These are phyloP conservation scores for Trichomalopsis sarcophagae DNA, from an alignment of 1,140 invertebrate species.

Conservation along the genomic window DNA sequence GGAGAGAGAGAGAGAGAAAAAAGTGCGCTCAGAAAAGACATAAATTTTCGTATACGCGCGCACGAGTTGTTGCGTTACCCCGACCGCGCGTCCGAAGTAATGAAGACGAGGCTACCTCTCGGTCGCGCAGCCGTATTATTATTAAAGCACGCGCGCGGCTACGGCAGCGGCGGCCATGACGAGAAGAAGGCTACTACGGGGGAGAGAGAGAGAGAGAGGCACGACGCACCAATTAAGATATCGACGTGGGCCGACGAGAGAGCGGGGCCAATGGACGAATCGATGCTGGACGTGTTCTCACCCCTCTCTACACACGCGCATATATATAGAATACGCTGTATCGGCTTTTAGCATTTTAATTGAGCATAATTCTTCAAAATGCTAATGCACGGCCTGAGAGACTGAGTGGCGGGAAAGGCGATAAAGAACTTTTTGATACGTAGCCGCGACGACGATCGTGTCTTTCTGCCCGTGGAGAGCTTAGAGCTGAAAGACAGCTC, in stretches of 20 bases:
- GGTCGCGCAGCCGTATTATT: slow-evolving; percentile 28
- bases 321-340: not conserved
- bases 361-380: slow-evolving; percentile 46
- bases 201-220: slow-evolving; percentile 35
- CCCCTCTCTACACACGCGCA: not conserved
- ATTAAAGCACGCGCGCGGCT: slow-evolving; percentile 18
- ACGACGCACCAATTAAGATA: slow-evolving; percentile 71
- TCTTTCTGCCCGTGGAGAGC: slow-evolving; percentile 7
- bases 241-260: slow-evolving; percentile 50
- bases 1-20: slow-evolving; percentile 17
- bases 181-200: not conserved
- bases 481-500: slow-evolving; percentile 37
- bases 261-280: slow-evolving; percentile 64
- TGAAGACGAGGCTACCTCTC: slow-evolving; percentile 49
- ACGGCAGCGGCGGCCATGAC: slow-evolving; percentile 29
- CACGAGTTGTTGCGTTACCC: slow-evolving; percentile 34
- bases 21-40: slow-evolving; percentile 39
- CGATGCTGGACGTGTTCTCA: not conserved
- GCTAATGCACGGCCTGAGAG: slow-evolving; percentile 23
- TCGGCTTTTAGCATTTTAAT: slow-evolving; percentile 44
- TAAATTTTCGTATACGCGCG: slow-evolving; percentile 46
- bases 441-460: not conserved
- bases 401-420: slow-evolving; percentile 21
- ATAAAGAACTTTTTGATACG: slow-evolving; percentile 32
- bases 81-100: slow-evolving; percentile 40